Evolutionary conservation across 2,113 vertebrate species (phyloP), one percentile per base, ranked within the genome.

Genomic region (Phrynosoma blainvillii): DNA sequence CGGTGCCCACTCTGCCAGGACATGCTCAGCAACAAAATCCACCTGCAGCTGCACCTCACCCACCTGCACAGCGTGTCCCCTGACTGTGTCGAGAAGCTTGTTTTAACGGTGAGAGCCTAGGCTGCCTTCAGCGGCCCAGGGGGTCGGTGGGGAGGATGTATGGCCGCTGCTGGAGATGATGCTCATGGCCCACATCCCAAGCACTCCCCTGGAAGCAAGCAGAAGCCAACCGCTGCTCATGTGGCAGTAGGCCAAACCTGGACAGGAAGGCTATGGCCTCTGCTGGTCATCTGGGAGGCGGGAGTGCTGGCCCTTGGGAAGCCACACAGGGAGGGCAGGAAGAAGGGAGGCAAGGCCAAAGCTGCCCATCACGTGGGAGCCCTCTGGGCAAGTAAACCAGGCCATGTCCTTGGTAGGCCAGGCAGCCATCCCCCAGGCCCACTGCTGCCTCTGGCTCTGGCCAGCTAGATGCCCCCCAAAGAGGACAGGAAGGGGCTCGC

Each of bases 1-100:
- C 98, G 98, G 94, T 99, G 99, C 96, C 99, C 99, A 0, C 97
- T 99, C 92, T 99, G 99, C 97, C 99, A 99, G 96, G 99, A 99
- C 97, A 98, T 98, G 98, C 98, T 99, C 76, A 99, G 98, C 97
- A 99, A 99, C 98, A 99, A 99, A 97, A 97, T 99, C 95, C 99
- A 99, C 95, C 97, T 99, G 92, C 99, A 99, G 98, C 97, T 99
- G 94, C 99, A 99, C 96, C 99, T 99, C 96, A 99, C 99, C 79
- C 99, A 99, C 94, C 98, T 99, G 91, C 99, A 99, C 97, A 99
- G 98, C 0, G 99, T 99, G 95, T 98, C 99, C 0, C 99, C 99
- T 0, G 99, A 99, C 97, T 99, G 99, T 0, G 99, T 99, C 0
- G 99, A 99, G 82, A 99, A 99, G 84, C 98, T 99, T 81, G 98